Base-by-base conservation (phyloP, 2,888 invertebrate genomes). In the Oscheius sp. region DNA sequence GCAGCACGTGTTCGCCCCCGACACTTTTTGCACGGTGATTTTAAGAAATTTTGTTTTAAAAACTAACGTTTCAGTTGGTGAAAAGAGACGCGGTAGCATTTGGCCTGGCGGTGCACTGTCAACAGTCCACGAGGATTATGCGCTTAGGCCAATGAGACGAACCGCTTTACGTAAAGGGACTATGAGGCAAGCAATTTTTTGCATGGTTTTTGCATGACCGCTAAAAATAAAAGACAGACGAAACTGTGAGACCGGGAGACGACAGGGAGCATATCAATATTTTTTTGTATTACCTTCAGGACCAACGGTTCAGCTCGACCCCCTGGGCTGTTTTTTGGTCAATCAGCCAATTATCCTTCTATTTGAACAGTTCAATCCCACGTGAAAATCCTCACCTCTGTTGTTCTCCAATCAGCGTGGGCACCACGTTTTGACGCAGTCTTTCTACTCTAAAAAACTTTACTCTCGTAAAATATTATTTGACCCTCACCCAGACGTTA, bases 381-480 rank as follows among this genome's bases (percentile, higher is more conserved):
- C 42, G 42, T 42, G 42, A 42, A 37, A 21, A 37, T 35, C 21
- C 65, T 62, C 51, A 81, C 81, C 75, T 77, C 55, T 82, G 51
- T 42, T 68, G 79, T 50, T 77, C 76, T 10, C 74, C 75, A 5
- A 58, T 73, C 50, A 78, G 75, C 57, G 79, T 58, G 42, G 76
- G 76, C 10, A 79, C 71, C 32, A 82, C 82, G 60, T 82, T 82
- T 68, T 71, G 71, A 29, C 82, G 74, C 29, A 82, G 62, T 51
- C 77, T 77, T 58, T 82, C 82, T 10, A 82, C 79, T 47, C 76
- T 76, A 50, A 62, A 21, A 21, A 70, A 62, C 13, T 10, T 48
- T 13, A 5, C 35, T 32, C 10, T 42, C 55, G 37, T 13, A 47
- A 1, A 11, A 2, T 29, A 11, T 51, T 60, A 50, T 51, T 57